Conservation (phyloP, 2,797 vertebrate species). For the Pseudomugil tenellus region DNA sequence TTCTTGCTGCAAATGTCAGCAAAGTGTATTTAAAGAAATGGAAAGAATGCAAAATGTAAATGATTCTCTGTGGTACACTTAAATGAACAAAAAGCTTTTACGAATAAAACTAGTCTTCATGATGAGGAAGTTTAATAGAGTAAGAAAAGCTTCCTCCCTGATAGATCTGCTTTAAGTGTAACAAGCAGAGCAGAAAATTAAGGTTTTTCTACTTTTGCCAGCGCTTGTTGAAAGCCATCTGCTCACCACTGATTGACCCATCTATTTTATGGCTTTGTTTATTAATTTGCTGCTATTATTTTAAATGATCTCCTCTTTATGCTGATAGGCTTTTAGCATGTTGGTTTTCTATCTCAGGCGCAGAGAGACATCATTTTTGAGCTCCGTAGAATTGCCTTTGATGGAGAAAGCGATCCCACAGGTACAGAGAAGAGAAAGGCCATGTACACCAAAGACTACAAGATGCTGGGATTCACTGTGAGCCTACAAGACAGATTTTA, state of each 20-base stretch:
- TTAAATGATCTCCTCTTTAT: slow-evolving; percentile 8
- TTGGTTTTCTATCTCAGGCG: slow-evolving; percentile 78
- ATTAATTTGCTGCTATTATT: slow-evolving; percentile 19
- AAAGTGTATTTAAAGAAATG: background rate
- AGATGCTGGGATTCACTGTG: slow-evolving; percentile 97
- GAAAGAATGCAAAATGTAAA: background rate
- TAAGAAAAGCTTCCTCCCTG: slow-evolving; percentile 3
- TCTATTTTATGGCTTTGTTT: background rate
- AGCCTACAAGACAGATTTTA: slow-evolving; percentile 52
- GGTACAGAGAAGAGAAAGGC: slow-evolving; percentile 96
- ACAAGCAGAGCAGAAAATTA: slow-evolving; percentile 23
- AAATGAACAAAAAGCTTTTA: slow-evolving; percentile 6
- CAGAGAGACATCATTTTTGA: slow-evolving; percentile 98
- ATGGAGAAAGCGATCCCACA: slow-evolving; percentile 91
- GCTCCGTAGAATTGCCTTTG: slow-evolving; percentile 94
- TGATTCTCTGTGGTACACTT: slow-evolving; percentile 3
- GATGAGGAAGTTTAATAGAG: slow-evolving; percentile 2
- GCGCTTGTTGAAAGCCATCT: slow-evolving; percentile 19
- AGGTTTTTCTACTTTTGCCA: slow-evolving; percentile 12
- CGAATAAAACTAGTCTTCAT: slow-evolving; percentile 2
- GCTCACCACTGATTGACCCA: slow-evolving; percentile 1
- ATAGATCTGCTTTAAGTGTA: slow-evolving; percentile 24
- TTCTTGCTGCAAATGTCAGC: background rate
- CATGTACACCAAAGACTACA: slow-evolving; percentile 98
- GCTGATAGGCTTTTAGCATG: slow-evolving; percentile 15